Evolutionary conservation across 2,113 vertebrate genomes (phyloP).

Genomic region (Campylomormyrus numenius): DNA sequence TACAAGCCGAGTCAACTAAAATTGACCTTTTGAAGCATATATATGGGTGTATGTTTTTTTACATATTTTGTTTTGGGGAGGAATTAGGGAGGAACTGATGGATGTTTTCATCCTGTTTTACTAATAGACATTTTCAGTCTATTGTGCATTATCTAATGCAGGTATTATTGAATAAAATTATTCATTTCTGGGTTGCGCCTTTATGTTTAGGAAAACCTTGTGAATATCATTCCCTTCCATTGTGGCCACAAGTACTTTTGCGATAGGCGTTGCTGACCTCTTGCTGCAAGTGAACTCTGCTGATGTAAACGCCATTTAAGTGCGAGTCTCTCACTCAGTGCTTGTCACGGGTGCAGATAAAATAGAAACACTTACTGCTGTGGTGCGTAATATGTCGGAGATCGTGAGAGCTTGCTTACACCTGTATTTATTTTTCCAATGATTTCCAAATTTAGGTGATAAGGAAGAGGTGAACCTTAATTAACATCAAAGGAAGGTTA

Average conservation of each 20-base stretch:
- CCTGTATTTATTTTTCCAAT: not conserved
- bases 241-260: not conserved
- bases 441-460: not conserved
- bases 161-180: not conserved
- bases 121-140: not conserved
- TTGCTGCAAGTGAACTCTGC: not conserved
- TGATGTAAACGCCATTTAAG: not conserved
- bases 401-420: not conserved
- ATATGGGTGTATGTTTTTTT: not conserved
- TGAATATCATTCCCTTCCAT: not conserved
- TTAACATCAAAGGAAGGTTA: not conserved
- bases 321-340: not conserved
- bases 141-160: not conserved
- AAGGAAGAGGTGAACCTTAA: not conserved
- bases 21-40: not conserved
- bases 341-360: not conserved
- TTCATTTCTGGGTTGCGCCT: not conserved
- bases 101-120: not conserved
- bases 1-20: not conserved
- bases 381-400: not conserved
- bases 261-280: not conserved
- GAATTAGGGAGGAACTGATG: not conserved
- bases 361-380: not conserved
- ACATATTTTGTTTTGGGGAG: not conserved
- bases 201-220: not conserved